These are phyloP conservation scores for Deilephila porcellus DNA, from an alignment of 2,888 invertebrate genomes.

Conservation along the genomic window DNA sequence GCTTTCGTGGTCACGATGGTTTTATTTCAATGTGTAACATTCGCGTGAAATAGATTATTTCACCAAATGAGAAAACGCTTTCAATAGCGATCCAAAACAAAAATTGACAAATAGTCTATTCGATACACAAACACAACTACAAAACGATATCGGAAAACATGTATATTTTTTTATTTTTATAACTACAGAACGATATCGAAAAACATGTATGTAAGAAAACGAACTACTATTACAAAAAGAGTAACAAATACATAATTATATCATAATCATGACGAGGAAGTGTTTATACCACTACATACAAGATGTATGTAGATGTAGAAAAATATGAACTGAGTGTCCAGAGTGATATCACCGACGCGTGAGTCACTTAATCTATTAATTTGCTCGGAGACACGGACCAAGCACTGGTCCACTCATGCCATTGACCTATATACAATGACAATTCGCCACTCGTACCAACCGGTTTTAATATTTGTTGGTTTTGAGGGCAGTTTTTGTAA, in stretches of 20 bases:
- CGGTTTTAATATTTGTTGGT: background rate
- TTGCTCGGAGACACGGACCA: conserved; percentile 50
- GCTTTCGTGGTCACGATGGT: too few species aligned
- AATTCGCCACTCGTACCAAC: conserved; percentile 20
- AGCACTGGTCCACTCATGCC: conserved; percentile 60
- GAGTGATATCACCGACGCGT: conserved; percentile 64
- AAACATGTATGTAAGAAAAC: background rate
- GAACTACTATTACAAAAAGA: background rate
- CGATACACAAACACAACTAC: background rate
- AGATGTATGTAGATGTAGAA: conserved; percentile 35
- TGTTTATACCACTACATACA: conserved; percentile 1
- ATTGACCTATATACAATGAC: conserved; percentile 65
- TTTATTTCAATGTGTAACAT: too few species aligned
- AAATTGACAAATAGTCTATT: background rate
- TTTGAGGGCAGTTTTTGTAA: background rate
- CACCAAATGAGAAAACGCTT: too few species aligned
- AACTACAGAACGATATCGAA: conserved; percentile 1
- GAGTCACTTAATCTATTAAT: conserved; percentile 69
- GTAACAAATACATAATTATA: background rate
- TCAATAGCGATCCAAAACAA: too few species aligned
- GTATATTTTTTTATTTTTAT: too few species aligned
- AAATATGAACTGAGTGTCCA: conserved; percentile 39
- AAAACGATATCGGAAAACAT: background rate
- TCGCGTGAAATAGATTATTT: too few species aligned
- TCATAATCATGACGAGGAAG: conserved; percentile 20